A percentile compares a stretch with the other conserved stretches of the same genome.
Conservation (phyloP, 1,140 invertebrate genomes). For the Rhyzopertha dominica region DNA sequence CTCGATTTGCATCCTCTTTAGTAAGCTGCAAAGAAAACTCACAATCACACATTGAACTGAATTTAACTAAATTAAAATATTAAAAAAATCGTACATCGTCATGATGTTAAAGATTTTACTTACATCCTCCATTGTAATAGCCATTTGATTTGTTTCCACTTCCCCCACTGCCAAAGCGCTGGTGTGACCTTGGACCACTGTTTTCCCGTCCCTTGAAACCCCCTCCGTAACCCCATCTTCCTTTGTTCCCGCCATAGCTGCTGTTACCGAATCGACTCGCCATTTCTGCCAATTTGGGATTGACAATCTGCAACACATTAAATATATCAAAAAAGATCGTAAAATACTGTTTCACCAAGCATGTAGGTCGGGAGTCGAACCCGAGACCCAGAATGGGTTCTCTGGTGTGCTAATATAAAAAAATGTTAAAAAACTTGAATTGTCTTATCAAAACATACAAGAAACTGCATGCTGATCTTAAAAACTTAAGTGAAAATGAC, state of each 20-base stretch:
- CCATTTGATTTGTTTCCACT: conserved; percentile 24
- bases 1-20: no score
- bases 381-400: neutral
- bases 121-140: conserved; percentile 22
- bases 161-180: conserved; percentile 24
- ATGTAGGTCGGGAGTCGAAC: neutral
- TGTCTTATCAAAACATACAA: neutral
- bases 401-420: neutral
- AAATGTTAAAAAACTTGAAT: neutral
- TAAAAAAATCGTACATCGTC: neutral
- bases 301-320: conserved; percentile 71
- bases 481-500: neutral
- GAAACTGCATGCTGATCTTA: no score
- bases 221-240: conserved; percentile 23
- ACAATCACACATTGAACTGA: no score
- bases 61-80: conserved; percentile 14
- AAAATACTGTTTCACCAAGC: conserved; percentile 5
- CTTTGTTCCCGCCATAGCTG: conserved; percentile 11
- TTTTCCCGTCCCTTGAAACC: conserved; percentile 23
- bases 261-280: conserved; percentile 38
- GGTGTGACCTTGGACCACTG: conserved; percentile 24
- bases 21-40: no score
- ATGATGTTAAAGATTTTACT: neutral
- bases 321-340: conserved; percentile 4
- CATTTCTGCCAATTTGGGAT: conserved; percentile 52